phyloP scores from a whole-genome alignment of 2,113 vertebrate species.

The Diglossa brunneiventris region DNA sequence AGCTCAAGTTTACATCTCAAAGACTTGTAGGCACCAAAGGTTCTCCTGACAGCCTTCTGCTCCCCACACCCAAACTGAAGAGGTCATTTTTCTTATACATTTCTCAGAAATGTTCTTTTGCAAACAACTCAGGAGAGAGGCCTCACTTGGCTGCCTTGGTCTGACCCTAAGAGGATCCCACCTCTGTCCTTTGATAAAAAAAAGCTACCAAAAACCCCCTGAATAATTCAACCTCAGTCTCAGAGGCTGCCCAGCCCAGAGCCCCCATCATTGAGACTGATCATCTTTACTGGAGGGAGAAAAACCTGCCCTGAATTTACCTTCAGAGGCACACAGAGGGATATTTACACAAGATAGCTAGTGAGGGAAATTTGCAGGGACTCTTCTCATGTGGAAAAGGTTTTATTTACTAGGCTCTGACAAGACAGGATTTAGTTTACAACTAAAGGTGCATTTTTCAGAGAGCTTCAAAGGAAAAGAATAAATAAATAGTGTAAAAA shows the following conservation, averaged over 20 bases:
- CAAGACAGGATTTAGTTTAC: constrained; percentile 14
- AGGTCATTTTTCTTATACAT: background rate
- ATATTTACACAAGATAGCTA: constrained; percentile 25
- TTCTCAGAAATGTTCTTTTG: background rate
- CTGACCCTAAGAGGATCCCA: background rate
- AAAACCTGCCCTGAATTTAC: background rate
- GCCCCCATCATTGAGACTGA: fast-evolving
- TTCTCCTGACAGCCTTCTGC: background rate
- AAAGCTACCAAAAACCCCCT: background rate
- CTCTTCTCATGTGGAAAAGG: background rate
- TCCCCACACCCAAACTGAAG: background rate
- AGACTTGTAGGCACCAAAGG: background rate
- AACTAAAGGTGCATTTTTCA: background rate
- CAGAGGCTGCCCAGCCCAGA: background rate
- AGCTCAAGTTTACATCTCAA: background rate
- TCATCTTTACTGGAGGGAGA: background rate
- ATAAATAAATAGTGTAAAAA: background rate
- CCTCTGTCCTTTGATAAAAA: background rate
- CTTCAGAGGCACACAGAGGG: background rate
- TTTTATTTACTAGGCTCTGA: constrained; percentile 13
- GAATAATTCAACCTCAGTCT: background rate
- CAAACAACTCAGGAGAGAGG: background rate
- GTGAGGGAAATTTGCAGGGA: background rate
- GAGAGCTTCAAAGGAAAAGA: constrained; percentile 26
- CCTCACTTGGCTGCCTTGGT: background rate